Conservation (phyloP, 2,797 vertebrate genomes). For the Adelosebastes latens region DNA sequence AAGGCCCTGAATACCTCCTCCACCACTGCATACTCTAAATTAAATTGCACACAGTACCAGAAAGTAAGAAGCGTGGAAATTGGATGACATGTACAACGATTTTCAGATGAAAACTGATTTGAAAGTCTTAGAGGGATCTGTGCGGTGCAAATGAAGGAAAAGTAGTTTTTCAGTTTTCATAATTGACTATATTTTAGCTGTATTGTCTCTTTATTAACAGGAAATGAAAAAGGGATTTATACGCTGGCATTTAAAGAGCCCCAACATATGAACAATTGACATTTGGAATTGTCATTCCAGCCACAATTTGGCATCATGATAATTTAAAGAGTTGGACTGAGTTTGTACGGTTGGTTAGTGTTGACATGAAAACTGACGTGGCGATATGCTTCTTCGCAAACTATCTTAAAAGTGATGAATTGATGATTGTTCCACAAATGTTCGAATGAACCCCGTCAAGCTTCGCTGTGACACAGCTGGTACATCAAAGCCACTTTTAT, state of each 20-base stretch:
- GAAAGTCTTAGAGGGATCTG: background rate
- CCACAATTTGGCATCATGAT: background rate
- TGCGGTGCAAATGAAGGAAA: background rate
- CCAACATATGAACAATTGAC: background rate
- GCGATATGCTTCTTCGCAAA: background rate
- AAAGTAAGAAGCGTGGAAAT: background rate
- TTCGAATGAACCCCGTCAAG: background rate
- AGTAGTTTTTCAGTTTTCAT: background rate
- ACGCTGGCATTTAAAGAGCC: background rate
- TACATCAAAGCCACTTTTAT: constrained; percentile 20
- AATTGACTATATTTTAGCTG: background rate
- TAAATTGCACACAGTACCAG: background rate
- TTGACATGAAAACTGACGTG: background rate
- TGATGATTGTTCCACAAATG: constrained; percentile 15
- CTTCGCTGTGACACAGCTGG: constrained; percentile 14
- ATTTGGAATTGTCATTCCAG: background rate
- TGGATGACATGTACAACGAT: background rate
- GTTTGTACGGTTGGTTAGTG: background rate
- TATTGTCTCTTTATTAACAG: background rate
- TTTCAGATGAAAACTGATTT: background rate
- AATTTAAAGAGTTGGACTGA: background rate
- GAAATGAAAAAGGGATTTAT: background rate
- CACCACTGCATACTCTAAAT: background rate
- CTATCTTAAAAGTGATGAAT: constrained; percentile 6
- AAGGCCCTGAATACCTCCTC: background rate